A percentile compares a stretch with the other conserved stretches of the same genome.
Evolutionary conservation across 1,140 invertebrate genomes (phyloP).

Genomic region (Cotesia typhae): DNA sequence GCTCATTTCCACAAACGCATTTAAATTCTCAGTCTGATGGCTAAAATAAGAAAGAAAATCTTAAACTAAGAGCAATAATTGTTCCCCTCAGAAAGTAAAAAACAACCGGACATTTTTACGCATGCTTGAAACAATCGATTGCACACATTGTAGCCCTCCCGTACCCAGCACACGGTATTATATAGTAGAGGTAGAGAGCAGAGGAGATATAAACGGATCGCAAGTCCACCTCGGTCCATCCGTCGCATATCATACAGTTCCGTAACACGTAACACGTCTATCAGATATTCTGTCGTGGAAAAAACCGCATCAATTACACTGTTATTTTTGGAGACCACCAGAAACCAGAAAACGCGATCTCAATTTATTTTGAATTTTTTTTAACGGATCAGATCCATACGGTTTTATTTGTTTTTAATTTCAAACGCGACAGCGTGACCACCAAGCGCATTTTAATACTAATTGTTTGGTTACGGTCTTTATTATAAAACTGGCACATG

Average conservation of each 20-base stretch:
- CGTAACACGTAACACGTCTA: constrained; percentile 19
- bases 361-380: constrained; percentile 8
- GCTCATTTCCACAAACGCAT: too few relatives aligned
- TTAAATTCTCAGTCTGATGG: too few relatives aligned
- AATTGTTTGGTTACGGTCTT: constrained; percentile 47
- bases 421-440: constrained; percentile 27
- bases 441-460: constrained; percentile 54
- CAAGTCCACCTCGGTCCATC: constrained; percentile 19
- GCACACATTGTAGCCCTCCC: not conserved
- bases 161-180: not conserved
- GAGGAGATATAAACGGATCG: not conserved
- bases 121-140: constrained; percentile 38
- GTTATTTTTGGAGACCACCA: constrained; percentile 20
- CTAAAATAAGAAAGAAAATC: too few relatives aligned
- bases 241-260: constrained; percentile 28
- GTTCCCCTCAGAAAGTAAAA: not conserved
- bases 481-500: constrained; percentile 28
- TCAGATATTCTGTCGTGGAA: constrained; percentile 13
- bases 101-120: constrained; percentile 35
- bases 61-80: too few relatives aligned
- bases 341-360: not conserved
- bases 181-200: not conserved
- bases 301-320: constrained; percentile 36
- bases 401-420: constrained; percentile 30
- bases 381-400: not conserved